Conservation (phyloP, 2,113 vertebrate genomes). For the Zeus faber region DNA sequence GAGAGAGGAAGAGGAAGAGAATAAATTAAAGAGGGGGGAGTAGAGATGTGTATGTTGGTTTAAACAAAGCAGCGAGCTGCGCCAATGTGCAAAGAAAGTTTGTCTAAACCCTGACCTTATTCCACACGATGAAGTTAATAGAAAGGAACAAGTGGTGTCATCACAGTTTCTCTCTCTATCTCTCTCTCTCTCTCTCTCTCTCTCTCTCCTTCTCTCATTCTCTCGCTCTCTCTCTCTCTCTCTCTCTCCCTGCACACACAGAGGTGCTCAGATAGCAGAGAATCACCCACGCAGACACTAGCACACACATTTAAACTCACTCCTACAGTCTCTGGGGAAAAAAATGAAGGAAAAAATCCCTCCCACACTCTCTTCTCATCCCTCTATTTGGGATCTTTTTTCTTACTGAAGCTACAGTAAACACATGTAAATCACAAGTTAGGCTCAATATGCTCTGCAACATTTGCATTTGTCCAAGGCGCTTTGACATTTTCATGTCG, state of each 20-base stretch:
- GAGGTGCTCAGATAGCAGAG: background rate
- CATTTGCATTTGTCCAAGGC: too few relatives aligned
- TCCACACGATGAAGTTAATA: slow-evolving; percentile 69
- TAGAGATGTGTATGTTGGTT: too few relatives aligned
- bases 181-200: slow-evolving; percentile 2
- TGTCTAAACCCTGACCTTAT: slow-evolving; percentile 66
- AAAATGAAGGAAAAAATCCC: too few relatives aligned
- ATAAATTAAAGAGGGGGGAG: too few relatives aligned
- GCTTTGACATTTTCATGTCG: too few relatives aligned
- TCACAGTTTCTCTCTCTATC: slow-evolving; percentile 16
- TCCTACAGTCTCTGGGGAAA: background rate
- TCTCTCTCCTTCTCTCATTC: background rate
- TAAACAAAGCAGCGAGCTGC: too few relatives aligned
- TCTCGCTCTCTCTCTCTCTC: background rate
- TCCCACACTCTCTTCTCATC: background rate
- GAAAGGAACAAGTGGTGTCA: slow-evolving; percentile 65
- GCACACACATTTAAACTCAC: background rate
- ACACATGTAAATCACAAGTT: too few relatives aligned
- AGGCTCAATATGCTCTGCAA: too few relatives aligned
- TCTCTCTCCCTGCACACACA: background rate
- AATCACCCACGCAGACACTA: background rate
- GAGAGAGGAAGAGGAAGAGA: background rate
- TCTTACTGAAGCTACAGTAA: too few relatives aligned
- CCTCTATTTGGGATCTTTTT: too few relatives aligned
- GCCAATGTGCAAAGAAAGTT: slow-evolving; percentile 35